phyloP scores from a whole-genome alignment of 2,113 vertebrate genomes.

The Indri indri region DNA sequence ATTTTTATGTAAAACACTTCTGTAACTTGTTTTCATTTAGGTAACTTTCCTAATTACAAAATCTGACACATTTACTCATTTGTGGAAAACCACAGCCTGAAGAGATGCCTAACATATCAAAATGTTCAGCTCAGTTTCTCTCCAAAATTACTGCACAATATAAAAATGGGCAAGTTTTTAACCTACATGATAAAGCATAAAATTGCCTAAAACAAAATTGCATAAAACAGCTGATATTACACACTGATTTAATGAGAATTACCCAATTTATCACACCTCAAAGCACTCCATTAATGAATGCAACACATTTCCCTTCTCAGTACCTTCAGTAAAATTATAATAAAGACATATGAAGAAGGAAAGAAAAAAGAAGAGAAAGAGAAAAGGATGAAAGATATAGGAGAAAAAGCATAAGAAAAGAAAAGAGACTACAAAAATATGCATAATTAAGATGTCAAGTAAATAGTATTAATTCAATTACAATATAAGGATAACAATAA shows the following conservation, averaged over 20 bases:
- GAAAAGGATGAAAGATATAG: slow-evolving; percentile 60
- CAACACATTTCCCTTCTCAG: background rate
- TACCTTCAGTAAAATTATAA: background rate
- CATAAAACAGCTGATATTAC: background rate
- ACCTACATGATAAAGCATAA: background rate
- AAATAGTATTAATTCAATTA: background rate
- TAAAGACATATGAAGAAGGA: background rate
- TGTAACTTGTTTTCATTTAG: background rate
- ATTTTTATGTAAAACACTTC: background rate
- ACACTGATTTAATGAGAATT: background rate
- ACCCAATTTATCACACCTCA: background rate
- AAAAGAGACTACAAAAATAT: slow-evolving; percentile 34
- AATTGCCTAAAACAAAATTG: background rate
- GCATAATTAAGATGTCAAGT: background rate
- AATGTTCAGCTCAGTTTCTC: background rate
- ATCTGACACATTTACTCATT: background rate
- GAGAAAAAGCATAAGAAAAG: slow-evolving; percentile 27
- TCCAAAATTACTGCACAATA: background rate
- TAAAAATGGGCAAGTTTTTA: background rate
- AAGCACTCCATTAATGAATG: background rate
- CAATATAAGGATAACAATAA: background rate
- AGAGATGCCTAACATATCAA: background rate
- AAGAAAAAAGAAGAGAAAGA: slow-evolving; percentile 39
- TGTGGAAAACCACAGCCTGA: background rate
- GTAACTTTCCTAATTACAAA: background rate